Percentiles rank a stretch among this genome's conserved stretches.
phyloP scores from a whole-genome alignment of 1,140 invertebrate species.

The Rhyacophila brunnea region DNA sequence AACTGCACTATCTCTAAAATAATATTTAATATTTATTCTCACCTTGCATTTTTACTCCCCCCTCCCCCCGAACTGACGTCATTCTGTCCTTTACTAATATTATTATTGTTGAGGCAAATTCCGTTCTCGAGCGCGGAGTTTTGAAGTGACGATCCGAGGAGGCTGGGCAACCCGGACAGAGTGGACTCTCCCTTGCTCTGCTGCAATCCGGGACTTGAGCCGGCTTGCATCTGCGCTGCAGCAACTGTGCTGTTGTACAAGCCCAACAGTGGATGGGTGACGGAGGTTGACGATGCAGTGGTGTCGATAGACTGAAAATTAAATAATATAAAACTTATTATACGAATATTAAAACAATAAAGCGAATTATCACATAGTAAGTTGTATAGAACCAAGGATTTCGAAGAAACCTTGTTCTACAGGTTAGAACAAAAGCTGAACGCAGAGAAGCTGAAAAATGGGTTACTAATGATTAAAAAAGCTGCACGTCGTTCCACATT shows the following conservation, averaged over 20 bases:
- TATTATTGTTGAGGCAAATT: conserved; percentile 30
- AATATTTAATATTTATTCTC: conserved; percentile 8
- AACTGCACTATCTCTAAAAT: too few relatives aligned
- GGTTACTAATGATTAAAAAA: too few relatives aligned
- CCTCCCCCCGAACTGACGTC: conserved; percentile 37
- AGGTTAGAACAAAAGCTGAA: too few relatives aligned
- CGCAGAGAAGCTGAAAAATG: too few relatives aligned
- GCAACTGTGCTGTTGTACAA: conserved; percentile 45
- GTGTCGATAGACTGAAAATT: conserved; percentile 51
- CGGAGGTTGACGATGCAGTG: conserved; percentile 43
- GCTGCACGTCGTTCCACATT: too few relatives aligned
- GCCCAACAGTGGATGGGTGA: conserved; percentile 48
- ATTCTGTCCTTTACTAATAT: conserved; percentile 15
- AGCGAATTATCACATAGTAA: too few relatives aligned
- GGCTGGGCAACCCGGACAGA: conserved; percentile 36
- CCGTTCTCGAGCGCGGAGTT: conserved; percentile 36
- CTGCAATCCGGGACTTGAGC: neutral
- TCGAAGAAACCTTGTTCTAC: too few relatives aligned
- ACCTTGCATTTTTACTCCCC: conserved; percentile 51
- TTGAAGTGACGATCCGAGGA: conserved; percentile 29
- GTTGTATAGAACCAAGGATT: too few relatives aligned
- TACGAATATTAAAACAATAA: too few relatives aligned
- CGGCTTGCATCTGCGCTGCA: conserved; percentile 8
- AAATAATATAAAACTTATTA: too few relatives aligned
- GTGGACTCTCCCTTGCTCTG: conserved; percentile 30